A percentile compares a stretch with the other conserved stretches of the same genome.
Evolutionary conservation across 2,797 vertebrate species (phyloP).

Genomic region (Bovichtus diacanthus): DNA sequence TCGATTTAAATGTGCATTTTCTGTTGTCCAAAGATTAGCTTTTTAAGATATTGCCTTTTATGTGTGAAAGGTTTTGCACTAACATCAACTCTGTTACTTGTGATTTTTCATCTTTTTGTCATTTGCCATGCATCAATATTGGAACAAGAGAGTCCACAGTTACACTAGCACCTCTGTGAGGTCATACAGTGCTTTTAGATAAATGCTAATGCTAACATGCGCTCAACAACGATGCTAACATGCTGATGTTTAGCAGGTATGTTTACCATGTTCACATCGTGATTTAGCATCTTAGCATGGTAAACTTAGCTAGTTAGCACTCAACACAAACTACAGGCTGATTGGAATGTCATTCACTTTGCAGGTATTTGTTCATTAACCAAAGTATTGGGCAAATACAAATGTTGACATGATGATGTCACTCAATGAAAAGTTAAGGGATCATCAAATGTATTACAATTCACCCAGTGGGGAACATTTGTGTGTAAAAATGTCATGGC

Average conservation of each 20-base stretch:
- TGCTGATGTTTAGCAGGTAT: not conserved
- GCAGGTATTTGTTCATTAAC: too few species aligned
- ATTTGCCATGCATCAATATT: not conserved
- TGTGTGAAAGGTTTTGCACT: not conserved
- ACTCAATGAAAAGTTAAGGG: not conserved
- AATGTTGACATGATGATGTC: not conserved
- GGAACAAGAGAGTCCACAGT: not conserved
- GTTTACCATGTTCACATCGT: not conserved
- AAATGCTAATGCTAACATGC: not conserved
- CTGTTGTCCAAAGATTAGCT: not conserved
- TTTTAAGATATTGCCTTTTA: not conserved
- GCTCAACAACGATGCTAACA: not conserved
- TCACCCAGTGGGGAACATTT: not conserved
- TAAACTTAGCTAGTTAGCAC: not conserved
- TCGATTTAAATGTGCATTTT: not conserved
- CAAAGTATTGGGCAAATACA: not conserved
- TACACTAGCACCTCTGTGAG: not conserved
- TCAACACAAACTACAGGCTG: not conserved
- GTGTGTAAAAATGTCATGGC: not conserved
- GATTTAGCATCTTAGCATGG: not conserved
- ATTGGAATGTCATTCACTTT: not conserved
- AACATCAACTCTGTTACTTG: not conserved
- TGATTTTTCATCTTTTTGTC: not conserved
- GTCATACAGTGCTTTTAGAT: not conserved
- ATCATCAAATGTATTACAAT: not conserved